Evolutionary conservation across 2,797 vertebrate genomes (phyloP), one percentile per base, ranked within the genome.

Genomic region (Enteromius unitaeniatus): DNA sequence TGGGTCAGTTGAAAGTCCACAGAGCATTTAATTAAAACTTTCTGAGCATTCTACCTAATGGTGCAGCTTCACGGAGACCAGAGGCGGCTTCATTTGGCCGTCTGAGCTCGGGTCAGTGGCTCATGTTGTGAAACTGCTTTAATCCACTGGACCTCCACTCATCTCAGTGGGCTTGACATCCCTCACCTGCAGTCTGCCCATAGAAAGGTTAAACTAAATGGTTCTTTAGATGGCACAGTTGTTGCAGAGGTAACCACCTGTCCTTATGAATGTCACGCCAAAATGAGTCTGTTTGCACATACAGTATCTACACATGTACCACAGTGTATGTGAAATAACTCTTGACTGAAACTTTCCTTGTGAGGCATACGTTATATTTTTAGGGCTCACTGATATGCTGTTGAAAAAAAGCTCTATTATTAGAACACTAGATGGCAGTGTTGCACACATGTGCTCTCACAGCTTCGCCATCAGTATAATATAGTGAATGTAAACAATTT

Each of bases 361-460:
- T 49, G 72, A 62, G 21, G 8, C 65, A 58, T 75, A 34, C 60
- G 53, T 60, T 11, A 72, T 75, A 37, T 79, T 75, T 21, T 51
- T 67, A 15, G 34, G 15, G 40, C 67, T 84, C 49, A 42, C 23
- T 73, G 19, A 70, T 28, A 31, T 76, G 19, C 19, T 69, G 78
- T 68, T 85, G 49, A 55, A 58, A 55, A 62, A 53, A 34, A 26
- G 23, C 72, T 78, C 23, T 68, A 49, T 67, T 31, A 14, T 69
- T 4, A 1, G 8, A 76, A 84, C 90, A 90, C 87, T 89, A 91
- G 90, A 89, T 90, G 89, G 89, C 89, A 89, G 86, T 91, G 82
- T 89, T 87, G 82, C 72, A 88, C 83, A 87, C 80, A 73, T 73
- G 76, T 84, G 87, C 62, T 53, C 17, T 21, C 58, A 65, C n/a